phyloP scores from a whole-genome alignment of 2,888 invertebrate genomes.

The Hoplodrina ambigua region DNA sequence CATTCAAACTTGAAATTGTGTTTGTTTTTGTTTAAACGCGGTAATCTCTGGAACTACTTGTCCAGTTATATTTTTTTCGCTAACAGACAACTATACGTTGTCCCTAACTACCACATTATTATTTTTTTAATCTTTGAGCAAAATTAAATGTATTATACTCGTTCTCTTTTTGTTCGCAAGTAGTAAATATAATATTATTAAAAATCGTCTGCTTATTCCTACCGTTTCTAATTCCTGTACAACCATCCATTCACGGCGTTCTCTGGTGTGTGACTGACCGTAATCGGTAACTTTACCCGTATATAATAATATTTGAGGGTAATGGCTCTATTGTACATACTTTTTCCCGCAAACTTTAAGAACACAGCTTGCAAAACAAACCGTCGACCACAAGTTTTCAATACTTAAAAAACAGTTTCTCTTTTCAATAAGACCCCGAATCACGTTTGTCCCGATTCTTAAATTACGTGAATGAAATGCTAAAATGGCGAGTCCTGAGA shows the following conservation, averaged over 20 bases:
- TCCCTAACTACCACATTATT: too few species aligned
- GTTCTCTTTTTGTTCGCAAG: too few species aligned
- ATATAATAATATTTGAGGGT: slow-evolving; percentile 1
- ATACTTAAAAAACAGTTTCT: slow-evolving; percentile 46
- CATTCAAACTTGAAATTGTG: too few species aligned
- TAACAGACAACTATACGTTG: too few species aligned
- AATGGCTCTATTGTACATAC: background rate
- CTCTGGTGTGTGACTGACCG: background rate
- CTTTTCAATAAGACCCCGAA: slow-evolving; percentile 51
- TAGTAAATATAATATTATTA: background rate
- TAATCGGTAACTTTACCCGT: slow-evolving; percentile 4
- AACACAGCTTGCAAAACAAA: slow-evolving; percentile 44
- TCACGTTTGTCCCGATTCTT: slow-evolving; percentile 52
- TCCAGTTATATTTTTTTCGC: too few species aligned
- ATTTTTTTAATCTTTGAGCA: too few species aligned
- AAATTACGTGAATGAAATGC: slow-evolving; percentile 56
- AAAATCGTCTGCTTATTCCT: background rate
- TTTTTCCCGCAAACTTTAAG: slow-evolving; percentile 27
- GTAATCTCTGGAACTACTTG: too few species aligned
- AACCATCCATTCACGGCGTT: background rate
- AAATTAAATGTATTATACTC: too few species aligned
- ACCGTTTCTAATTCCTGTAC: background rate
- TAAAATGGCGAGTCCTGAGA: slow-evolving; percentile 21
- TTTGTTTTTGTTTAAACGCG: too few species aligned
- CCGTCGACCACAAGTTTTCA: slow-evolving; percentile 45